Evolutionary conservation across 1,140 invertebrate species (phyloP).

Genomic region (Hyles vespertilio): DNA sequence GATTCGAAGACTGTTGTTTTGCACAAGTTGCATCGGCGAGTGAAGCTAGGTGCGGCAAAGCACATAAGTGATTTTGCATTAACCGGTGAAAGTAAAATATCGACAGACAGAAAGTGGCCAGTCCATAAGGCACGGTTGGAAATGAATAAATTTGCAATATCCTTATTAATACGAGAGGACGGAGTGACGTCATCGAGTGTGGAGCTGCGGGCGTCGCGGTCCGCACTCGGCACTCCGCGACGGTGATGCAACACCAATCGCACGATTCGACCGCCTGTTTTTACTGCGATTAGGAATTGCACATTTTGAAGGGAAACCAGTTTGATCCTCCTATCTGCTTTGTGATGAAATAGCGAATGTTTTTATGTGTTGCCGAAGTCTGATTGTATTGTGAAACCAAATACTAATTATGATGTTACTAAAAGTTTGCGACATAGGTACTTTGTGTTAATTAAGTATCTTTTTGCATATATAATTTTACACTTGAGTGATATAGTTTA

Average conservation of each 20-base stretch:
- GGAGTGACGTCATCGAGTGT: slow-evolving; percentile 13
- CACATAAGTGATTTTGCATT: too few species aligned
- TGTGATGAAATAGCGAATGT: slow-evolving; percentile 4
- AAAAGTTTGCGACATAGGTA: too few species aligned
- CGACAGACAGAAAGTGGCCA: slow-evolving; percentile 8
- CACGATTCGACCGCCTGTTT: slow-evolving; percentile 4
- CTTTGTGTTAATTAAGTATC: too few species aligned
- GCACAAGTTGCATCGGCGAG: too few species aligned
- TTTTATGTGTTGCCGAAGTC: too few species aligned
- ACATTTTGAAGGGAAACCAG: slow-evolving; percentile 12
- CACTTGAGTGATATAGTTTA: too few species aligned
- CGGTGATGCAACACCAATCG: slow-evolving; percentile 16
- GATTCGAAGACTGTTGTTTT: too few species aligned
- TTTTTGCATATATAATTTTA: too few species aligned
- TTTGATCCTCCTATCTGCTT: slow-evolving; percentile 7
- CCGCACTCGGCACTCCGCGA: not conserved
- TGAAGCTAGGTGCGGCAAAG: too few species aligned
- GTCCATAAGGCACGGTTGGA: slow-evolving; percentile 4
- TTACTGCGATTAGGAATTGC: slow-evolving; percentile 6
- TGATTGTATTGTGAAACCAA: too few species aligned
- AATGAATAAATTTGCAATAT: slow-evolving; percentile 16
- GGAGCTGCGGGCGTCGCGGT: slow-evolving; percentile 11
- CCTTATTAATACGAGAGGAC: not conserved
- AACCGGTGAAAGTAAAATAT: slow-evolving; percentile 12
- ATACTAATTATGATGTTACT: too few species aligned